phyloP scores from a whole-genome alignment of 2,113 vertebrate species.

The Lophius piscatorius region DNA sequence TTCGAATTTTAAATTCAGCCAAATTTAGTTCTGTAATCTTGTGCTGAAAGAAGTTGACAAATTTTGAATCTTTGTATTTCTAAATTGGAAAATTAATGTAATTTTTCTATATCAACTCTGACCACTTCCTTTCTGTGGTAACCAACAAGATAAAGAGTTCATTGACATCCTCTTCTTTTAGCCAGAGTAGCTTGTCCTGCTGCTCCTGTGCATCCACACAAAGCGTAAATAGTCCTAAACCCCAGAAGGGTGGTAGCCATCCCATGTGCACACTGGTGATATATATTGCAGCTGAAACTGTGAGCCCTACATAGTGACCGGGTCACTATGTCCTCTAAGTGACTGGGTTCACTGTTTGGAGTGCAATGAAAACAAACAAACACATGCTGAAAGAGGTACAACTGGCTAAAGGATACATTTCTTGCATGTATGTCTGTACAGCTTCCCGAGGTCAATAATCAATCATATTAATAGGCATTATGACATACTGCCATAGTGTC shows the following conservation, averaged over 20 bases:
- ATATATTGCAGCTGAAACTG: constrained; percentile 46
- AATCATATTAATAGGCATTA: neutral
- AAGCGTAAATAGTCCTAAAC: constrained; percentile 3
- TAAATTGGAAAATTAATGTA: too few species aligned
- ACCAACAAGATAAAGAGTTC: constrained; percentile 40
- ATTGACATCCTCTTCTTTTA: constrained; percentile 24
- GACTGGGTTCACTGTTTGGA: too few species aligned
- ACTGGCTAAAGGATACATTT: constrained; percentile 11
- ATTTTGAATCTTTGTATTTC: too few species aligned
- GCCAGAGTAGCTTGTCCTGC: constrained; percentile 16
- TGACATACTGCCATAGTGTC: neutral
- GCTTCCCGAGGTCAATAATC: constrained; percentile 6
- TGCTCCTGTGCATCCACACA: neutral
- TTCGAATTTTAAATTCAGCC: too few species aligned
- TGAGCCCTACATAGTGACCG: constrained; percentile 28
- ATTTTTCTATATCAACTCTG: constrained; percentile 6
- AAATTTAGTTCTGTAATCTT: too few species aligned
- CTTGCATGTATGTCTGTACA: too few species aligned
- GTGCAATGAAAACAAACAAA: too few species aligned
- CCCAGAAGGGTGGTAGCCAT: constrained; percentile 30
- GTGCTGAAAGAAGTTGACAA: too few species aligned
- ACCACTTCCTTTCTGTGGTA: constrained; percentile 46
- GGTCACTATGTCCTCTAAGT: constrained; percentile 31
- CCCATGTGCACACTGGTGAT: constrained; percentile 10
- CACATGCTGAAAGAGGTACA: constrained; percentile 31